Conservation (phyloP, 2,797 vertebrate genomes). For the Myotis vivesi region DNA sequence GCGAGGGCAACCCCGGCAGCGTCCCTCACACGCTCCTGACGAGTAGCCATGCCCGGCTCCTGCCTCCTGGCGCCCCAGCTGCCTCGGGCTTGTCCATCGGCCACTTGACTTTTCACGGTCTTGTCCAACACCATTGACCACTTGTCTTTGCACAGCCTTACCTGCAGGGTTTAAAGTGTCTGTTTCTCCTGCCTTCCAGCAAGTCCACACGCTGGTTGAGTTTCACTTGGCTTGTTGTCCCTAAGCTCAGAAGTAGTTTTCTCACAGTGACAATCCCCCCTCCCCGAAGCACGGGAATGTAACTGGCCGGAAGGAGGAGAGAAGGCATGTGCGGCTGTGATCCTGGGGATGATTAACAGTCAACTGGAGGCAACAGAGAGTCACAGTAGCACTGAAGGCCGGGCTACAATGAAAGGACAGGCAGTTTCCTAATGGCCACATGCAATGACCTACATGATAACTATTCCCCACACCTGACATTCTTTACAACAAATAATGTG, state of each 20-base stretch:
- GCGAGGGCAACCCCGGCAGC: background rate
- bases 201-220: background rate
- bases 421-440: background rate
- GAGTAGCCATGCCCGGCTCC: background rate
- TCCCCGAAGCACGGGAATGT: background rate
- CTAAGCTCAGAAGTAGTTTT: background rate
- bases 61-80: background rate
- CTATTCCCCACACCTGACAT: background rate
- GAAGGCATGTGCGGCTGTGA: background rate
- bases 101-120: too few relatives aligned
- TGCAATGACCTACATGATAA: background rate
- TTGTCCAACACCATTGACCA: too few relatives aligned
- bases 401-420: background rate
- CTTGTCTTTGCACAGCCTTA: too few relatives aligned
- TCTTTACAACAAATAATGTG: background rate
- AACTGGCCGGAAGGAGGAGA: background rate
- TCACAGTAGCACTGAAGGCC: background rate
- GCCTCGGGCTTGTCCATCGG: background rate
- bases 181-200: background rate
- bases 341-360: background rate
- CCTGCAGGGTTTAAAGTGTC: too few relatives aligned
- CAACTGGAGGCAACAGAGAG: background rate
- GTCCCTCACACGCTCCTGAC: background rate
- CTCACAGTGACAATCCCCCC: background rate
- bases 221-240: background rate